Conservation (phyloP, 2,797 vertebrate species). For the Gambelia wislizenii region DNA sequence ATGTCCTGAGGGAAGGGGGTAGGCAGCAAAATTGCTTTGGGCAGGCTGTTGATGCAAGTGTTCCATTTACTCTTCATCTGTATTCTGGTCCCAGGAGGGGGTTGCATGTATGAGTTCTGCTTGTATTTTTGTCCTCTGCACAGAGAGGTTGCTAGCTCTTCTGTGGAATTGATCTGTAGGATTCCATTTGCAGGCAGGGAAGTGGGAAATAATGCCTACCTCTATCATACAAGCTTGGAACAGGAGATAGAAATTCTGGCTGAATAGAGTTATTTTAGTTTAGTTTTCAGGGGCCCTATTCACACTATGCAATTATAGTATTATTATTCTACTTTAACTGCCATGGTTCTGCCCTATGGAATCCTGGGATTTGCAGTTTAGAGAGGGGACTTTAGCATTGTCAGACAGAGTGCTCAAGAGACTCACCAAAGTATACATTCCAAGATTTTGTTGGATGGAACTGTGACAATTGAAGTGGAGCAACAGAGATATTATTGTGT, state of each 20-base stretch:
- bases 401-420: too few relatives aligned
- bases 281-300: not conserved
- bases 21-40: slow-evolving; percentile 75
- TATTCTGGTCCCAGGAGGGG: slow-evolving; percentile 68
- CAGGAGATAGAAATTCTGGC: slow-evolving; percentile 46
- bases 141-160: slow-evolving; percentile 63
- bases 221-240: slow-evolving; percentile 42
- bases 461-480: too few relatives aligned
- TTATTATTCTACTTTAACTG: too few relatives aligned
- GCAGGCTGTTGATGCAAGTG: slow-evolving; percentile 71
- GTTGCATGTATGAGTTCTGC: slow-evolving; percentile 60
- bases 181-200: slow-evolving; percentile 63
- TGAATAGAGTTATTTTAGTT: slow-evolving; percentile 45
- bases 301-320: not conserved
- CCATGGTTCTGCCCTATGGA: too few relatives aligned
- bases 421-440: too few relatives aligned
- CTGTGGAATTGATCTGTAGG: slow-evolving; percentile 60
- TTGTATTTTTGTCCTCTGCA: slow-evolving; percentile 67
- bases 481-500: not conserved
- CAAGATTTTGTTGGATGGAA: too few relatives aligned
- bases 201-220: slow-evolving; percentile 45
- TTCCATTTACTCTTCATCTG: slow-evolving; percentile 68
- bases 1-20: slow-evolving; percentile 63
- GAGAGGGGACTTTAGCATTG: too few relatives aligned
- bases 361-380: too few relatives aligned